Base-by-base conservation (phyloP, 2,888 invertebrate species). In the Thereva unica region DNA sequence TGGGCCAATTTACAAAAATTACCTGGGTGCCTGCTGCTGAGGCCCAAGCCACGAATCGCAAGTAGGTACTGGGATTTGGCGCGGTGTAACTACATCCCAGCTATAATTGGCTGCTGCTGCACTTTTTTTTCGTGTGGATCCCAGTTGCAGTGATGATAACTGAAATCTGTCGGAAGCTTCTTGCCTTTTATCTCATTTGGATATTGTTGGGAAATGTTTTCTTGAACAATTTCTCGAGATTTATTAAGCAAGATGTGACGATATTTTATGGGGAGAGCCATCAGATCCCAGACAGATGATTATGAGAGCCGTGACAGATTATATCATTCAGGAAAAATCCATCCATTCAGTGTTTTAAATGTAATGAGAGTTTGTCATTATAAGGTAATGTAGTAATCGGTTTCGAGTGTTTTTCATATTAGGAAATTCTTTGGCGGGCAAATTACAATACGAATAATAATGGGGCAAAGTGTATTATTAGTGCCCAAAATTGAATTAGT, bases 181-280 rank as follows among this genome's bases (percentile, higher is more conserved):
- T 47, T 45, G 35, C 7, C 47, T 49, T 47, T 47, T 38, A 9
- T 23, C 47, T 47, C 59, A 59, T 59, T 59, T 59, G 40, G 49
- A 59, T 49, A 59, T 47, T 59, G 35, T 59, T 59, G 44, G 37
- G 45, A 44, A 49, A 59, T 10, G n/a, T 47, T 59, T 56, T 23
- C 23, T 23, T 23, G 23, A 56, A 38, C 47, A 38, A 35, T 59
- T 59, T 41, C 38, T 38, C n/a, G 35, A 59, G 49, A 47, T 59
- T 59, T 59, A 59, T 59, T 59, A 38, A 37, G 59, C 10, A 59
- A 47, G 38, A 45, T 37, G 49, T 8, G 52, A 52, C 37, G 35
- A 59, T 12, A 59, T 12, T 7, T 59, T 10, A 45, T 38, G 45
- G 23, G 23, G 23, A 23, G 23, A 23, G 23, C 23, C 23, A 59